Evolutionary conservation across 2,113 vertebrate species (phyloP), one percentile per base, ranked within the genome.

Genomic region (Rhinogobius similis): DNA sequence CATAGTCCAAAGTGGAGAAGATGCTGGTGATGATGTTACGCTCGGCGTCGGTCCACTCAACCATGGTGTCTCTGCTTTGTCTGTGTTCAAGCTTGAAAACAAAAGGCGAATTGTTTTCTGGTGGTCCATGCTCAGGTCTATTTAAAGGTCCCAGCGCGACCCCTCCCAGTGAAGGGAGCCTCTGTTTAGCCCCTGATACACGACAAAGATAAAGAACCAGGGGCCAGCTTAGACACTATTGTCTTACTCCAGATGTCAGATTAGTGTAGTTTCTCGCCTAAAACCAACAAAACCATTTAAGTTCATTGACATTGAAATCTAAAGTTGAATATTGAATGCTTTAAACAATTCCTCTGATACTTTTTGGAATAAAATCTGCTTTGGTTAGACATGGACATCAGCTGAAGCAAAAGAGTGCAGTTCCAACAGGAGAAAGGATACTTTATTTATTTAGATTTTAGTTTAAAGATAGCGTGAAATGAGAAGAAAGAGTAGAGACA

Each of bases 41-140:
- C 72, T 91, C 88, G 36, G 73, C 68, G 0, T 80, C 80, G 77
- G 85, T 88, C 91, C 90, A 91, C 14, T 83, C 36, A 14, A 91
- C 89, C 85, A 91, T 90, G 62, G 66, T 87, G 77, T 62, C 80
- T 65, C 10, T 76, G 38, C 26, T 77, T 67, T 2, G 16, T 72
- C 62, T 59, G 48, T 72, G 53, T 73, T 82, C 77, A 78, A 62
- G 63, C 70, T 85, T 65, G 14, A 43, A 74, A 76, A 50, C n/a
- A 77, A 72, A 77, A 77, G 9, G 52, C 70, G 70, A 81, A 85
- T 79, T 84, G 23, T 10, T 13, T 18, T 23, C 12, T 23, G 1
- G 16, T 9, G 10, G 1, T 7, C 0, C 8, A 1, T 10, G 39
- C 10, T 23, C 11, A 1, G 9, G 32, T 65, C 46, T 83, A 58